A percentile compares a stretch with the other conserved stretches of the same genome.
Conservation (phyloP, 2,888 invertebrate genomes). For the Pycnomerus fuliginosus region DNA sequence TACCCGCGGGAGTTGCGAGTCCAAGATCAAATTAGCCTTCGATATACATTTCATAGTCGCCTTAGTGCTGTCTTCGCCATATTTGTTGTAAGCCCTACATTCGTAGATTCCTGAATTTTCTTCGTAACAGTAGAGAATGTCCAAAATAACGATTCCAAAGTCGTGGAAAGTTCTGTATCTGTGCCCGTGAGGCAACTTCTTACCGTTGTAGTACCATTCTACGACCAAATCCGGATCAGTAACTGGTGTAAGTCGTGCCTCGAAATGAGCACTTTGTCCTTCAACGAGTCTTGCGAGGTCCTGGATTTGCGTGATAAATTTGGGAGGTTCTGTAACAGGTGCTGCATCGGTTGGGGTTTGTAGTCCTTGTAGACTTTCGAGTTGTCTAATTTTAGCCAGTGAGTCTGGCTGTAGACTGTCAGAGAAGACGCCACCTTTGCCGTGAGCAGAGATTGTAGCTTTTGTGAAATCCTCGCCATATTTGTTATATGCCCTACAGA, state of each 20-base stretch:
- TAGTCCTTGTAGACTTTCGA: conserved; percentile 73
- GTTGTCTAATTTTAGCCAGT: conserved; percentile 80
- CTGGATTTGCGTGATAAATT: conserved; percentile 83
- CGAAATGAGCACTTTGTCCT: conserved; percentile 92
- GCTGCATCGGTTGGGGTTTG: conserved; percentile 65
- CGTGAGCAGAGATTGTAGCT: conserved; percentile 81
- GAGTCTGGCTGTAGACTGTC: conserved; percentile 92
- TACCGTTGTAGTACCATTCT: conserved; percentile 94
- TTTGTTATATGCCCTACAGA: conserved; percentile 89
- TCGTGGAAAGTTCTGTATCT: conserved; percentile 97
- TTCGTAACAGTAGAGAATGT: conserved; percentile 94
- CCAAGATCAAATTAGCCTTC: conserved; percentile 85
- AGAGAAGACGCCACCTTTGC: conserved; percentile 81
- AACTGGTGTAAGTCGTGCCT: conserved; percentile 89
- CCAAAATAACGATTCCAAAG: conserved; percentile 94
- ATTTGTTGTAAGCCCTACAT: conserved; percentile 89
- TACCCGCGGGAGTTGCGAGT: conserved; percentile 89
- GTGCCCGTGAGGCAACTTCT: conserved; percentile 90
- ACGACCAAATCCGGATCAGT: conserved; percentile 93
- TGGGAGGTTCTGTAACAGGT: conserved; percentile 79
- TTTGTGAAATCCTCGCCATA: conserved; percentile 87
- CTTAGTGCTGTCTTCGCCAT: conserved; percentile 84
- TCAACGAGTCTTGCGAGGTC: conserved; percentile 86
- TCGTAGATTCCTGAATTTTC: conserved; percentile 94
- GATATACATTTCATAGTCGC: conserved; percentile 84